phyloP scores from a whole-genome alignment of 2,888 invertebrate genomes.

The Chymomyza fuscimana region DNA sequence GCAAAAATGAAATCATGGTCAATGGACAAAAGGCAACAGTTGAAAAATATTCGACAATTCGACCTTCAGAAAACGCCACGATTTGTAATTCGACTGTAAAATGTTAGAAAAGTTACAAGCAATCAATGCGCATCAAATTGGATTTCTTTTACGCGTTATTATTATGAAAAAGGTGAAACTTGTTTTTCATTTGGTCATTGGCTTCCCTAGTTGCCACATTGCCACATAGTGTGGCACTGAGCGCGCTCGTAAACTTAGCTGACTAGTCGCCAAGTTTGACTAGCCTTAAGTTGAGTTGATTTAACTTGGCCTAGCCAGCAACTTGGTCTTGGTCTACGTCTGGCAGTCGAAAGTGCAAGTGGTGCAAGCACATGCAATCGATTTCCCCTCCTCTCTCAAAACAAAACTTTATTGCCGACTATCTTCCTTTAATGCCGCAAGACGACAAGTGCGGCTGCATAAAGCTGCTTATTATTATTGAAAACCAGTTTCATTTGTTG shows the following conservation, averaged over 20 bases:
- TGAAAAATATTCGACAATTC: slow-evolving; percentile 24
- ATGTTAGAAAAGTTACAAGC: slow-evolving; percentile 10
- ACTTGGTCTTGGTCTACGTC: slow-evolving; percentile 11
- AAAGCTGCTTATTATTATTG: background rate
- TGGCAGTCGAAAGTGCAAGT: slow-evolving; percentile 63
- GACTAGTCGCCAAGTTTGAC: slow-evolving; percentile 9
- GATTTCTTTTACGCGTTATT: background rate
- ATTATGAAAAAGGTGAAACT: slow-evolving; percentile 52
- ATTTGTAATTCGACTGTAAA: slow-evolving; percentile 14
- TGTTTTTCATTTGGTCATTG: slow-evolving; percentile 70
- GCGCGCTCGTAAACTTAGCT: slow-evolving; percentile 20
- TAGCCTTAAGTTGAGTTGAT: background rate
- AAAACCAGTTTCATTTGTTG: slow-evolving; percentile 15
- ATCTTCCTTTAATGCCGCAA: slow-evolving; percentile 9
- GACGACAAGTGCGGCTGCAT: slow-evolving; percentile 42
- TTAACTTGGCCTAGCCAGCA: background rate
- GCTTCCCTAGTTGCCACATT: slow-evolving; percentile 43
- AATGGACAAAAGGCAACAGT: slow-evolving; percentile 13
- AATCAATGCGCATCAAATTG: background rate
- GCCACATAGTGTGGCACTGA: slow-evolving; percentile 15
- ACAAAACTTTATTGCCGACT: slow-evolving; percentile 9
- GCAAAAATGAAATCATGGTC: slow-evolving; percentile 29
- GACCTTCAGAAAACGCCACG: slow-evolving; percentile 22
- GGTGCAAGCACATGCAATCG: slow-evolving; percentile 56
- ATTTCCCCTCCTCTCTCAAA: slow-evolving; percentile 40